Evolutionary conservation across 2,888 invertebrate genomes (phyloP), one percentile per base, ranked within the genome.

Genomic region (Caenorhabditis imperialis): DNA sequence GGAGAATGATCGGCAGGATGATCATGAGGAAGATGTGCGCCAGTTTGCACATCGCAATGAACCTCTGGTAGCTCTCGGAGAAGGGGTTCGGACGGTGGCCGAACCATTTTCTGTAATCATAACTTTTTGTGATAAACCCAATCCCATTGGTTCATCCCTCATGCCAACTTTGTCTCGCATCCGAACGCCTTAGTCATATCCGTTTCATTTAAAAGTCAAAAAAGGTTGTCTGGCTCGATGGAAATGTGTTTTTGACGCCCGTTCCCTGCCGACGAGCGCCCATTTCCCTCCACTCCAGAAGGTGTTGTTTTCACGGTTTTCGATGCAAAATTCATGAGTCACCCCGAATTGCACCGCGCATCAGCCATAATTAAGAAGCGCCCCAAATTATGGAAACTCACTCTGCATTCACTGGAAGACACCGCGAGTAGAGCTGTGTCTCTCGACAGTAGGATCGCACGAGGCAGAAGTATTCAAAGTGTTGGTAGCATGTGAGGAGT

Each of bases 1-100:
- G 73, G n/a, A 86, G 72, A 27, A 86, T 81, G 23, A 86, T 86
- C 4, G 86, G 86, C 8, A 77, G 80, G 51, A 86, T 83, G 53
- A 86, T 86, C 75, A 85, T 81, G 7, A 83, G 61, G 37, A 78
- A 70, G n/a, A 79, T 63, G 35, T 77, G 76, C 22, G 72, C 47
- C 30, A 78, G 40, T 12, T 78, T 67, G 22, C 71, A 77, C 23
- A 57, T 65, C 3, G 74, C 75, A n/a, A 80, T 74, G 44, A 78
- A 60, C 16, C 67, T 54, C 33, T 81, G 79, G 25, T 80, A 86
- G 7, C 61, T 35, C 4, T 61, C 51, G 12, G 85, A 81, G 57
- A 81, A 85, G 4, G 86, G 85, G 53, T 86, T 86, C 7, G 79
- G 71, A 25, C 80, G 79, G 33, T 83, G 82, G 7, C 82, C 83